Percentiles rank a stretch among this genome's conserved stretches.
Conservation (phyloP, 2,113 vertebrate genomes). For the Lontra canadensis region DNA sequence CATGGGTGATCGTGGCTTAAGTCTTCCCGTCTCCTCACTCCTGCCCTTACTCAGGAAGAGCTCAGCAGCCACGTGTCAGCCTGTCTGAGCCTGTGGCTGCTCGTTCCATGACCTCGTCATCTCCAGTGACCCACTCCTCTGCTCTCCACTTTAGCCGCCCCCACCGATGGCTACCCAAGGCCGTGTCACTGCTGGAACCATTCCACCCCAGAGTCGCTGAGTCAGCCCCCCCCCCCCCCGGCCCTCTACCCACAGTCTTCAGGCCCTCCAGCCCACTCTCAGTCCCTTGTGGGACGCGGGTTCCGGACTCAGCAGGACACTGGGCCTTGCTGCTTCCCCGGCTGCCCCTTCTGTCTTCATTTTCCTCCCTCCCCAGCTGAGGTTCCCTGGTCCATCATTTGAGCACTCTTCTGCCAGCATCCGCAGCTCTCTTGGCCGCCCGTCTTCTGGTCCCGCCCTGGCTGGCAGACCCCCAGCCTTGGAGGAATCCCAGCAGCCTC, state of each 20-base stretch:
- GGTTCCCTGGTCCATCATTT: conserved; percentile 64
- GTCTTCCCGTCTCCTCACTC: conserved; percentile 6
- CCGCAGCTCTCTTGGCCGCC: conserved; percentile 67
- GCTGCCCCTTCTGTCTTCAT: conserved; percentile 49
- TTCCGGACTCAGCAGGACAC: conserved; percentile 59
- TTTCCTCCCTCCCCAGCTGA: conserved; percentile 64
- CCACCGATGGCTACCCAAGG: not conserved
- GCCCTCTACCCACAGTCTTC: conserved; percentile 29
- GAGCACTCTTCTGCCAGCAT: conserved; percentile 68
- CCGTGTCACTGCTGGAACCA: conserved; percentile 56
- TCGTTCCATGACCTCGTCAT: conserved; percentile 38
- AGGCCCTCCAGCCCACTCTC: conserved; percentile 43
- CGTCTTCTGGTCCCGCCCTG: conserved; percentile 59
- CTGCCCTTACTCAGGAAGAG: conserved; percentile 12
- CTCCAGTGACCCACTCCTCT: not conserved
- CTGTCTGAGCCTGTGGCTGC: conserved; percentile 42
- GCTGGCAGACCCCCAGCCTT: conserved; percentile 75
- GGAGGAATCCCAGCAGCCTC: conserved; percentile 73
- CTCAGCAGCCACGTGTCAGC: conserved; percentile 32
- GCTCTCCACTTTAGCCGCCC: conserved; percentile 38
- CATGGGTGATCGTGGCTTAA: conserved; percentile 51
- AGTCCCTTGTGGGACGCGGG: conserved; percentile 28
- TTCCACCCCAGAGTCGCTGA: conserved; percentile 51
- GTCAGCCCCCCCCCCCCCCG: conserved; percentile 44
- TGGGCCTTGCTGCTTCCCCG: conserved; percentile 47